phyloP scores from a whole-genome alignment of 2,113 vertebrate species.

The Stigmatopora argus region DNA sequence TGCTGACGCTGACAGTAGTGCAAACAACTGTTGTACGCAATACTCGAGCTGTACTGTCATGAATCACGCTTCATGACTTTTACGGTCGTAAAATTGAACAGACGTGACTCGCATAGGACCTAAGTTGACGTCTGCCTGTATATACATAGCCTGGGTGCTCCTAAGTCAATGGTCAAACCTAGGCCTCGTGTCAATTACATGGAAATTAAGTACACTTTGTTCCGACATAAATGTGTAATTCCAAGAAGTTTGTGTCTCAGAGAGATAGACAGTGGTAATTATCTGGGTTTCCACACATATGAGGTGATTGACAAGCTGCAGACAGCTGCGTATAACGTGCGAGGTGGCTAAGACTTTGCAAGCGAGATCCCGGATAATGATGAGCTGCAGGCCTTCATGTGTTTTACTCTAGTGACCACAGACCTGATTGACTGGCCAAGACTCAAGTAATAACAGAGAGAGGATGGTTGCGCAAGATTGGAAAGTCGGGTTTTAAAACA shows the following conservation, averaged over 20 bases:
- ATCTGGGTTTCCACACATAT: conserved; percentile 42
- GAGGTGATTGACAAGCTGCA: conserved; percentile 40
- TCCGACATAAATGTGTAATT: conserved; percentile 41
- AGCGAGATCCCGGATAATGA: conserved; percentile 36
- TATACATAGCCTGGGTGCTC: conserved; percentile 15
- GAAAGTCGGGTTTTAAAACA: conserved; percentile 13
- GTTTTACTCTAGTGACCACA: conserved; percentile 40
- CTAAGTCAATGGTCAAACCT: conserved; percentile 28
- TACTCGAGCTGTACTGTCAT: too few species aligned
- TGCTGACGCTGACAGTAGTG: too few species aligned
- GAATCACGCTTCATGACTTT: too few species aligned
- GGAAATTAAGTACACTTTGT: conserved; percentile 41
- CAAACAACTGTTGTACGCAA: too few species aligned
- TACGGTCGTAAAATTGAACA: too few species aligned
- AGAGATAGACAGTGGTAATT: conserved; percentile 47
- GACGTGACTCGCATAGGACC: too few species aligned
- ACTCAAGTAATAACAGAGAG: conserved; percentile 51
- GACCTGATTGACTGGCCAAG: conserved; percentile 42
- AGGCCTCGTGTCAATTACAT: conserved; percentile 26
- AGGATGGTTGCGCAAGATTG: conserved; percentile 30
- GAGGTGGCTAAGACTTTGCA: conserved; percentile 33
- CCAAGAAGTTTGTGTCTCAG: conserved; percentile 38
- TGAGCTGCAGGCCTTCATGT: conserved; percentile 51
- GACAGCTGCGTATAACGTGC: conserved; percentile 27
- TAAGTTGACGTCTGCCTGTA: too few species aligned